phyloP scores from a whole-genome alignment of 2,113 vertebrate genomes.

The Hymenochirus boettgeri region DNA sequence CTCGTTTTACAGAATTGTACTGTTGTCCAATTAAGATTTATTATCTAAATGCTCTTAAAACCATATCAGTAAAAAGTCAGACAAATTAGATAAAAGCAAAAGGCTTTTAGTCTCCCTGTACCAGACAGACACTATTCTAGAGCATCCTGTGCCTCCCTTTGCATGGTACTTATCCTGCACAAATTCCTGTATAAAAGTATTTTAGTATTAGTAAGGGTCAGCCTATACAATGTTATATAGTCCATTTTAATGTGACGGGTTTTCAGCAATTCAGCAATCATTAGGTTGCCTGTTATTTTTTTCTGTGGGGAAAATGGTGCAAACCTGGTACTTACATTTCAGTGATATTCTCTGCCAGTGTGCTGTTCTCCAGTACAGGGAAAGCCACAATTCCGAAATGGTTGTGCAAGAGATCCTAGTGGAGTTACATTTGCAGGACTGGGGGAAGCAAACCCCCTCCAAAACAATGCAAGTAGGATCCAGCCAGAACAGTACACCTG shows the following conservation, averaged over 20 bases:
- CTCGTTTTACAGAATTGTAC: conserved; percentile 44
- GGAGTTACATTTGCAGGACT: conserved; percentile 75
- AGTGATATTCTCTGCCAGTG: conserved; percentile 86
- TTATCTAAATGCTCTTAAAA: conserved; percentile 50
- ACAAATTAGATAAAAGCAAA: conserved; percentile 54
- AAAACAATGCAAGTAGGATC: conserved; percentile 62
- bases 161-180: no score
- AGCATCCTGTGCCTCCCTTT: conserved; percentile 46
- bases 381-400: conserved; percentile 70
- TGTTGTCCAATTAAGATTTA: conserved; percentile 48
- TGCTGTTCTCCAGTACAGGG: conserved; percentile 70
- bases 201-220: no score
- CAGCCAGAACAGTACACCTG: conserved; percentile 69
- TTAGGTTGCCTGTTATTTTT: no score
- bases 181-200: no score
- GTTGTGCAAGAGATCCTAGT: conserved; percentile 77
- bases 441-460: conserved; percentile 70
- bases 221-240: no score
- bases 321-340: conserved; percentile 82
- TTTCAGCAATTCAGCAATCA: no score
- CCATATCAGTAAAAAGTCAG: conserved; percentile 49
- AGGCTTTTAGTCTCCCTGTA: conserved; percentile 48
- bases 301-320: neutral
- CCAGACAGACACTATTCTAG: conserved; percentile 44
- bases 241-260: no score